These are phyloP conservation scores for Chlorops oryzae DNA, from an alignment of 1,140 invertebrate species.

Conservation along the genomic window DNA sequence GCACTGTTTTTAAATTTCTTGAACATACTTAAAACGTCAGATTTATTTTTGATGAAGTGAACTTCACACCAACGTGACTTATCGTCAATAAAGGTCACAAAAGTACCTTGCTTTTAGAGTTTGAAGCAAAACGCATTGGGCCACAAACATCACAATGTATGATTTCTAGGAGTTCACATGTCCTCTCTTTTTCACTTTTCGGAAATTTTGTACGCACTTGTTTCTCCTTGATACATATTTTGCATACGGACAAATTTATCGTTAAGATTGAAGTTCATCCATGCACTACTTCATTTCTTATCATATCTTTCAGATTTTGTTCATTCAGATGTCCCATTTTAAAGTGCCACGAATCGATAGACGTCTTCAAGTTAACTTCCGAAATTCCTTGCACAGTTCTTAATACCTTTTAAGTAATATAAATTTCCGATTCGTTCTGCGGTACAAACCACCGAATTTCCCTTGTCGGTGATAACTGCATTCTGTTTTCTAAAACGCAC, in stretches of 20 bases:
- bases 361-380: no score
- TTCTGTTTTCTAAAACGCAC: no score
- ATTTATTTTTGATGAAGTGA: slow-evolving; percentile 38
- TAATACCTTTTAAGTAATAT: no score
- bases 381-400: no score
- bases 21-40: slow-evolving; percentile 12
- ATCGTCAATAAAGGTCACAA: slow-evolving; percentile 46
- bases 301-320: not conserved
- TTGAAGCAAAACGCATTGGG: slow-evolving; percentile 35
- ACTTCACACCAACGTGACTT: slow-evolving; percentile 35
- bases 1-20: slow-evolving; percentile 8
- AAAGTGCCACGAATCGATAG: slow-evolving; percentile 3
- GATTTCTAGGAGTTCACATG: slow-evolving; percentile 20
- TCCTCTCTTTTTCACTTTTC: not conserved
- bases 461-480: no score
- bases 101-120: slow-evolving; percentile 38
- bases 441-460: no score
- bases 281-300: not conserved
- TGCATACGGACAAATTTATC: slow-evolving; percentile 2
- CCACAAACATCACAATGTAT: slow-evolving; percentile 46
- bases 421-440: no score
- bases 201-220: not conserved
- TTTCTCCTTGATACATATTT: not conserved
- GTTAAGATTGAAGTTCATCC: not conserved
- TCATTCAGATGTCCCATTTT: slow-evolving; percentile 11